Base-by-base conservation (phyloP, 1,140 invertebrate genomes). In the Ceratina calcarata region DNA sequence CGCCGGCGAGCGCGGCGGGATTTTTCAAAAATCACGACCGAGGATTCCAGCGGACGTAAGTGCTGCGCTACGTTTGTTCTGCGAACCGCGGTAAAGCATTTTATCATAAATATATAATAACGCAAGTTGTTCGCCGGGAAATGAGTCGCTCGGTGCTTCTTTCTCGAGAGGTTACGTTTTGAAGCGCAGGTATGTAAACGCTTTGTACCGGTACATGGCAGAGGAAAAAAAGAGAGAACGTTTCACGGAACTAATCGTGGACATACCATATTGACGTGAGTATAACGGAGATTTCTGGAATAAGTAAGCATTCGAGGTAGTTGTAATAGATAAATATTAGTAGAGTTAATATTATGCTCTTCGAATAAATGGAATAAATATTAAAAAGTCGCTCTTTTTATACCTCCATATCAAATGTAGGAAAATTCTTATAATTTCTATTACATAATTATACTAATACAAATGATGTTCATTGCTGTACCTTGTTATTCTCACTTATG, bases 81-180 rank as follows among this genome's bases (percentile, higher is more conserved):
- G n/a, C 24, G 83, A 83, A 55, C 0, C 58, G 12, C 68, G 67
- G 55, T 55, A 24, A 61, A 71, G 22, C 32, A 32, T 66, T 80
- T 80, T n/a, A 72, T 72, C 82, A 37, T 80, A 84, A 85, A 76
- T 80, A 76, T 15, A 55, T 64, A 73, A 65, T 65, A 73, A 72
- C 22, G 20, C 15, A 37, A n/a, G 51, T 16, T 32, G 57, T 10
- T 49, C 18, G 51, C n/a, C n/a, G n/a, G n/a, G 37, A 6, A 53
- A 37, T 20, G 55, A 45, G 6, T 18, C 0, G 18, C 2, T 8
- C 53, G 37, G 20, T 13, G 49, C 62, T 27, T 65, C 60, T 53
- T 72, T 55, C 45, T 15, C 22, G 3, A n/a, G 76, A 70, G 68
- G 57, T 70, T 78, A 55, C 45, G 27, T 27, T 60, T 55, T 12